Percentiles rank a stretch among this genome's conserved stretches.
These are phyloP conservation scores for Arbacia lixula DNA, from an alignment of 53 echinoderm and acorn worm species.

Conservation along the genomic window DNA sequence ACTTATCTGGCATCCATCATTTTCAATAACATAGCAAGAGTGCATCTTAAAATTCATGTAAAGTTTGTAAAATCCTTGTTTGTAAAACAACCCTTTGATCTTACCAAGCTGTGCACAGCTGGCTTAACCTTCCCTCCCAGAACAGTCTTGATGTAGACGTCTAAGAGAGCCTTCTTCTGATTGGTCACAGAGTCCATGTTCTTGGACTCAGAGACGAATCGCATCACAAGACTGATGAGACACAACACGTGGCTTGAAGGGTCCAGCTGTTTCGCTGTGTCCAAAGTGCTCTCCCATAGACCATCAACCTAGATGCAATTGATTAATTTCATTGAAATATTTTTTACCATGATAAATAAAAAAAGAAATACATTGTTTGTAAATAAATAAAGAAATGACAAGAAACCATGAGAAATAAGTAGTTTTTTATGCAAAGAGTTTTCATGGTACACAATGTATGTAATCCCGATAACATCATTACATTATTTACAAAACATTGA, in stretches of 20 bases:
- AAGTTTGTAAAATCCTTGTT: constrained; percentile 6
- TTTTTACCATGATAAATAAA: too few relatives aligned
- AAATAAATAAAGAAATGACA: too few relatives aligned
- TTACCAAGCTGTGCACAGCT: constrained; percentile 74
- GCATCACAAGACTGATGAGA: constrained; percentile 72
- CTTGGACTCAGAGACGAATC: constrained; percentile 67
- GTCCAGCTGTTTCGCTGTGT: constrained; percentile 59
- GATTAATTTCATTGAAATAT: too few relatives aligned
- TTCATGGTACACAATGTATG: too few relatives aligned
- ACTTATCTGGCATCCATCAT: too few relatives aligned
- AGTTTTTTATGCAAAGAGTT: too few relatives aligned
- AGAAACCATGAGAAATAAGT: too few relatives aligned
- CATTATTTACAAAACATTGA: too few relatives aligned
- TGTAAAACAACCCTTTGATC: too few relatives aligned
- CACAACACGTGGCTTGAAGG: constrained; percentile 72
- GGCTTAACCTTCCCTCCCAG: constrained; percentile 91
- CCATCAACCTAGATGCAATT: constrained; percentile 80
- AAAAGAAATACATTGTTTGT: too few relatives aligned
- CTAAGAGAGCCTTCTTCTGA: constrained; percentile 67
- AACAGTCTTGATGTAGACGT: constrained; percentile 81
- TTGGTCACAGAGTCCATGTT: constrained; percentile 29
- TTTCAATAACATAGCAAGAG: too few relatives aligned
- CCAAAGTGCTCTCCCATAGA: constrained; percentile 59
- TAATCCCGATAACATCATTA: too few relatives aligned
- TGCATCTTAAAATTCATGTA: neutral